Evolutionary conservation across 2,113 vertebrate species (phyloP).

Genomic region (Prunella himalayana): DNA sequence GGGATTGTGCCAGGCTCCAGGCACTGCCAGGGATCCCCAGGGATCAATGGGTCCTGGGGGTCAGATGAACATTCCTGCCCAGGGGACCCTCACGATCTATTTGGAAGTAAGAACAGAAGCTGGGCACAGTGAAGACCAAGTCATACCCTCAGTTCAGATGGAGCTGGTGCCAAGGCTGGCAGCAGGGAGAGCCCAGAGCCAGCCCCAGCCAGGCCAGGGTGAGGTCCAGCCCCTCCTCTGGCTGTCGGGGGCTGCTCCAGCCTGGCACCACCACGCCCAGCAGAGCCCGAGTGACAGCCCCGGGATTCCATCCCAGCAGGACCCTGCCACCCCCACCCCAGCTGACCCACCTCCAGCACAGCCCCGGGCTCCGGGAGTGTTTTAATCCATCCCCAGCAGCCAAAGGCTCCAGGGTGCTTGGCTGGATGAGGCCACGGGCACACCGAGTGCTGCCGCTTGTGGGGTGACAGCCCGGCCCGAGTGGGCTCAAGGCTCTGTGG

Average conservation of each 20-base stretch:
- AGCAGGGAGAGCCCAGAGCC: background rate
- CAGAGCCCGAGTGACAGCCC: rapidly evolving
- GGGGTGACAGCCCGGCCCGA: rapidly evolving
- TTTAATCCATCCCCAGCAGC: rapidly evolving
- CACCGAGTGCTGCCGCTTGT: rapidly evolving
- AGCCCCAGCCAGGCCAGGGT: rapidly evolving
- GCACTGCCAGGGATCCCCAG: background rate
- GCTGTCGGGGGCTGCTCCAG: background rate
- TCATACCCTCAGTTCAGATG: rapidly evolving
- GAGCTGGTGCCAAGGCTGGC: rapidly evolving
- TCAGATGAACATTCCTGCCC: rapidly evolving
- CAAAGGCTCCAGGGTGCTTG: background rate
- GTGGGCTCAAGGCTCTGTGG: rapidly evolving
- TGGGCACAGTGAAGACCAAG: background rate
- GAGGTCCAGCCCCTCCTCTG: background rate
- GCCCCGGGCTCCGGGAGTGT: rapidly evolving
- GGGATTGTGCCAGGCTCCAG: background rate
- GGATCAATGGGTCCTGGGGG: rapidly evolving
- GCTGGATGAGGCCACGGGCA: rapidly evolving
- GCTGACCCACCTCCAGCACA: background rate
- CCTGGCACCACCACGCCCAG: rapidly evolving
- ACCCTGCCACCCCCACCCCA: background rate
- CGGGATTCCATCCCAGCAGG: rapidly evolving
- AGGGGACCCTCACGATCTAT: background rate
- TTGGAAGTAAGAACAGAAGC: background rate